These are phyloP conservation scores for Lasioglossum leucozonium DNA, from an alignment of 2,888 invertebrate genomes.

Conservation along the genomic window DNA sequence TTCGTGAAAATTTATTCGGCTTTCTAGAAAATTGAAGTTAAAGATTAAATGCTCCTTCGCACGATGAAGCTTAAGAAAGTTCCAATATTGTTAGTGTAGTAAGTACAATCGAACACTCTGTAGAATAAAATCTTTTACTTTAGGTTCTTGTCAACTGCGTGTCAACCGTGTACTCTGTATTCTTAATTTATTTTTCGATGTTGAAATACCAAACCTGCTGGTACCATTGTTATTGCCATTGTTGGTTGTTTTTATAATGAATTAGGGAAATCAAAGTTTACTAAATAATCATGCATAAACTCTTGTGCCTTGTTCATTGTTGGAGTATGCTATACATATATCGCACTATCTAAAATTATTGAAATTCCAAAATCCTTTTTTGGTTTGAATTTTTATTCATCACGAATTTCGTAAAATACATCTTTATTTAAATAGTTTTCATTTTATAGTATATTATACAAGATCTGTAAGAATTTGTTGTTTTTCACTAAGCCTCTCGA, in stretches of 20 bases:
- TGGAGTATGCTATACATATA: not conserved
- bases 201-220: not conserved
- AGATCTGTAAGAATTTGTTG: not conserved
- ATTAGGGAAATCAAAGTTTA: not conserved
- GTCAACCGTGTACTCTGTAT: not conserved
- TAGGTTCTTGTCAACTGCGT: too few species aligned
- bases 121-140: slow-evolving; percentile 7
- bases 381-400: slow-evolving; percentile 8
- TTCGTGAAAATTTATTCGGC: not conserved
- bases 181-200: not conserved
- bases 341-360: not conserved
- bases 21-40: not conserved
- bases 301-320: not conserved
- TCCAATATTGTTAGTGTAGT: not conserved
- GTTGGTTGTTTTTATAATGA: not conserved
- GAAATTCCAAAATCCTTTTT: not conserved
- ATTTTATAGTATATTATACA: not conserved
- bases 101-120: not conserved
- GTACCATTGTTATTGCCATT: not conserved
- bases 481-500: not conserved
- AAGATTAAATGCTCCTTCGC: not conserved
- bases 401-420: not conserved
- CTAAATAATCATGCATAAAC: not conserved
- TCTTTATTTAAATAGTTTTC: not conserved
- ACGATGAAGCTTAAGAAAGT: not conserved